Base-by-base conservation (phyloP, 1,140 invertebrate genomes). In the Radopholus similis region DNA sequence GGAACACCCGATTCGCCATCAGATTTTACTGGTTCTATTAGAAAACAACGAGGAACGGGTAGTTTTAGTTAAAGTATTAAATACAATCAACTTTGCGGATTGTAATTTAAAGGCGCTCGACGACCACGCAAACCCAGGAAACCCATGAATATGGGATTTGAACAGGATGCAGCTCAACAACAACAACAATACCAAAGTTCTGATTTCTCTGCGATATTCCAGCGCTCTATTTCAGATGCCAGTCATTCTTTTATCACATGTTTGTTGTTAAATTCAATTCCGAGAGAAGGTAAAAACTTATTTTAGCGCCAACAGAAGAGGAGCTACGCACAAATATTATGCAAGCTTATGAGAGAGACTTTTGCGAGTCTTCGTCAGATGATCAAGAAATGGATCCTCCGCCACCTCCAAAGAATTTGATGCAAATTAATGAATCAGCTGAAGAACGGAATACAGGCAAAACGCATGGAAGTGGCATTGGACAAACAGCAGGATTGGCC, bases 371-470 rank as follows among this genome's bases (percentile, higher is more conserved):
- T 18, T 62, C 40, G 1, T 49, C 59, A 21, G 42, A 42, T 44
- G 59, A 62, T 18, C 32, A 60, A 38, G 59, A 62, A 28, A 62
- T 62, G 59, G 59, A 62, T 18, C 59, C 59, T 4, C 59, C 59
- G 34, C 59, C 59, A 18, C 59, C 59, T 21, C 59, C 59, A 49
- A 62, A 40, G 47, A 34, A 62, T 49, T 42, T 62, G 4, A 23
- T 51, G 47, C n/a, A n/a, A n/a, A n/a, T n/a, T n/a, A 6, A 30
- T 18, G 59, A 62, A 21, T 49, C 40, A 2, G 49, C n/a, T 38
- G 35, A 21, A 21, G 18, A 5, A 1, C 34, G 28, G 2, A 21
- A 38, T 15, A 18, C 42, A n/a, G 21, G 26, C 9, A 38, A 38
- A 9, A 38, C n/a, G 9, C 34, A 62, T 28, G n/a, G 21, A 54